Percentiles rank a stretch among this genome's conserved stretches.
phyloP scores from a whole-genome alignment of 2,797 vertebrate genomes.

The Pipistrellus nathusii region DNA sequence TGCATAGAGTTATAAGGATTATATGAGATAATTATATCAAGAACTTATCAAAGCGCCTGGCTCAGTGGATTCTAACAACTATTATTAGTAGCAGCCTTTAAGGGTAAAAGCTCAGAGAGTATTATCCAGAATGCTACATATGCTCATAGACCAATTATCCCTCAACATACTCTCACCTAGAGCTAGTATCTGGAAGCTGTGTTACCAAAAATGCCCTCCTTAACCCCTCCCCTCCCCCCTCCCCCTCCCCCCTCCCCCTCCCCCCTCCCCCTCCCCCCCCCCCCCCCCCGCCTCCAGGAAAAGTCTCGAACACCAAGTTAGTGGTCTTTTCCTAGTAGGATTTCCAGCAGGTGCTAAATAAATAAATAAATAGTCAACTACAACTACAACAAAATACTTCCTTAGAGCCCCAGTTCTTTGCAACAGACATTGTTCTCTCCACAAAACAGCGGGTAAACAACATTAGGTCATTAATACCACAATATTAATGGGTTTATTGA shows the following conservation, averaged over 20 bases:
- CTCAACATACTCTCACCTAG: not conserved
- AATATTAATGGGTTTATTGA: conserved; percentile 52
- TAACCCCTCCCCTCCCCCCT: not conserved
- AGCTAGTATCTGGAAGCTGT: conserved; percentile 33
- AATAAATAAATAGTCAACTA: not conserved
- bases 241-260: not conserved
- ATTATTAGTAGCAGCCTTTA: conserved; percentile 14
- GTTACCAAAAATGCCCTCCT: not conserved
- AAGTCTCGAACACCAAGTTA: conserved; percentile 42
- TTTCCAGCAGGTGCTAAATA: not conserved
- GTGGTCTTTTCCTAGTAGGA: conserved; percentile 40
- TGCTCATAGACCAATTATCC: not conserved
- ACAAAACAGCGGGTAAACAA: conserved; percentile 24
- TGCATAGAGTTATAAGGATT: not conserved
- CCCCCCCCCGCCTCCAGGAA: not conserved
- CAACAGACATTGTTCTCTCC: conserved; percentile 51
- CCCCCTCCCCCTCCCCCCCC: not conserved
- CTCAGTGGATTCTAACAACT: conserved; percentile 9
- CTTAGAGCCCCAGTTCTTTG: conserved; percentile 40
- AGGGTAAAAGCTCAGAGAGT: not conserved
- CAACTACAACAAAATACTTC: not conserved
- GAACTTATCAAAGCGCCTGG: not conserved
- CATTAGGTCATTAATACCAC: conserved; percentile 56
- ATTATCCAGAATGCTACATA: conserved; percentile 33
- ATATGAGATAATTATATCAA: conserved; percentile 11